These are phyloP conservation scores for Callimorpha dominula DNA, from an alignment of 2,888 invertebrate species.

Conservation along the genomic window DNA sequence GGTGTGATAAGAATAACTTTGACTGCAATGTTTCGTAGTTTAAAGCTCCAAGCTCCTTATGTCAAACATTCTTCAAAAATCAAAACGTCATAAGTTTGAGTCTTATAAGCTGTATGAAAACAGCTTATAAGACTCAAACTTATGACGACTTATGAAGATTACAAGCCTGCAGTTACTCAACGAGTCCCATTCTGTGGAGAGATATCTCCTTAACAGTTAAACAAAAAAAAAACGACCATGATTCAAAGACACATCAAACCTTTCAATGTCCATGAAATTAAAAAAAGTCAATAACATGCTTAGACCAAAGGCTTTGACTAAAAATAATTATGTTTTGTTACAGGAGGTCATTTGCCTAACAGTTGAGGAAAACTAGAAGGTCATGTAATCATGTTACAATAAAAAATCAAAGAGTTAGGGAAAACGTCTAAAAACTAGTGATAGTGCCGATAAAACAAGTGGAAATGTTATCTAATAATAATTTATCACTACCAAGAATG, in stretches of 20 bases:
- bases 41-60: too few species aligned
- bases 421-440: neutral
- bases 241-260: neutral
- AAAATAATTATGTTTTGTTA: too few species aligned
- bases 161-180: neutral
- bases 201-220: neutral
- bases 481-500: slow-evolving; percentile 1
- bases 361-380: too few species aligned
- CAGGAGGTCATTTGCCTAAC: too few species aligned
- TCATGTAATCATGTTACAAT: neutral
- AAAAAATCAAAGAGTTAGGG: neutral
- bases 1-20: too few species aligned
- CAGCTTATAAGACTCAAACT: too few species aligned
- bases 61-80: too few species aligned
- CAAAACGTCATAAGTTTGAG: too few species aligned
- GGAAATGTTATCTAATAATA: neutral
- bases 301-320: too few species aligned
- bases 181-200: neutral
- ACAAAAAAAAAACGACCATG: neutral
- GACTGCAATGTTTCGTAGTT: too few species aligned
- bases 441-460: neutral
- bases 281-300: too few species aligned
- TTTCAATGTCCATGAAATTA: neutral
- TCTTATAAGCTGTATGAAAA: neutral
- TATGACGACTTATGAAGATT: neutral